Evolutionary conservation across 2,113 vertebrate species (phyloP), one percentile per base, ranked within the genome.

Genomic region (Chionomys nivalis): DNA sequence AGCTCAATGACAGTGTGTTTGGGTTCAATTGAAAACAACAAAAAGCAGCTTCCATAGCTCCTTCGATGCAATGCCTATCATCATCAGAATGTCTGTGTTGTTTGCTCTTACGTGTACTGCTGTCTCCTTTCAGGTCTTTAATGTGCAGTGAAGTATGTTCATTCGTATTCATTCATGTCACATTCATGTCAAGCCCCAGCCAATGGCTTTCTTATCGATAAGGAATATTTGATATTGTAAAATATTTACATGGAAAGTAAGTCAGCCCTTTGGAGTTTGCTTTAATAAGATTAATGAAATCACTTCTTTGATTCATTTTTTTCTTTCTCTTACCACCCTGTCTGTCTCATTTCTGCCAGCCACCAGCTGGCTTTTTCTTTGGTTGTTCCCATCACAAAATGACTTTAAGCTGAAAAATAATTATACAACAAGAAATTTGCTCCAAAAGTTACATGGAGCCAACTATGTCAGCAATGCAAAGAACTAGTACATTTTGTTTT

Each of bases 401-500:
- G 87, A 91, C 82, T 98, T 14, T 89, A 89, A 94, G 82, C 93
- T 95, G 75, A 31, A 90, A 97, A 94, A 98, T 97, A 97, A 96
- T 96, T 95, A 93, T 68, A 91, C 86, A 92, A 96, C 94, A 95
- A 96, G 94, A 96, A 26, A 92, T 73, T 97, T 89, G 85, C 93
- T 98, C 95, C 95, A 97, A 95, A 96, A 94, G 87, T 94, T 81
- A 91, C 68, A 94, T 4, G 12, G 87, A 97, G 97, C 97, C 96
- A 98, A 97, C 94, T 96, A 98, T 98, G 97, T 98, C 94, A 97
- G 91, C 93, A 97, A 97, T 97, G 96, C 96, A 97, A 97, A 96
- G 78, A 97, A 96, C 96, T 97, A 97, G 98, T 96, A 97, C 96
- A 98, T 97, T 97, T 97, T 97, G 96, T 97, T 96, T 96, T 95